phyloP scores from a whole-genome alignment of 2,113 vertebrate species.

The Hydrolagus affinis region DNA sequence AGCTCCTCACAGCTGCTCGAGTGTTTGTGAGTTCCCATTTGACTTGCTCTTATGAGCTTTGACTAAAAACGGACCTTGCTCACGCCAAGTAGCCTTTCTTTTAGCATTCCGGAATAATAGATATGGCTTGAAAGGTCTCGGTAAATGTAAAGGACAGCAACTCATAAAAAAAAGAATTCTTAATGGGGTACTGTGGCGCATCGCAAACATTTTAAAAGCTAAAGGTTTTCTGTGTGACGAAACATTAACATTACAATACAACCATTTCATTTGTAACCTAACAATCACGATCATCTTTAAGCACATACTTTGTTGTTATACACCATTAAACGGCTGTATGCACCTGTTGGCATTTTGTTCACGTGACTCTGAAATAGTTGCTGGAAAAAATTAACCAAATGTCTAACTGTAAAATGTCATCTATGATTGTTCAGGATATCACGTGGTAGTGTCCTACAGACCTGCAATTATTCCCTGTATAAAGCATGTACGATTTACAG shows the following conservation, averaged over 20 bases:
- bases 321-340: neutral
- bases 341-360: neutral
- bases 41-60: slow-evolving; percentile 8
- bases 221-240: neutral
- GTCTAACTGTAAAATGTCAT: neutral
- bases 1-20: neutral
- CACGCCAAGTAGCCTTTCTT: neutral
- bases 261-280: neutral
- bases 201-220: neutral
- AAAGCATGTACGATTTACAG: neutral
- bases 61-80: neutral
- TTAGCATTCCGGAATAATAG: neutral
- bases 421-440: neutral
- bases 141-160: neutral
- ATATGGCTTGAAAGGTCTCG: neutral
- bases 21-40: slow-evolving; percentile 3
- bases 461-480: neutral
- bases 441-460: neutral
- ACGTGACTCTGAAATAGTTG: neutral
- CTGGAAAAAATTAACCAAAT: neutral
- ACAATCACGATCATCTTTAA: neutral
- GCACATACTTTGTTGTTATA: neutral
- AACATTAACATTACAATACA: slow-evolving; percentile 6
- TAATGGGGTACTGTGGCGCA: neutral
- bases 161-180: neutral